A percentile compares a stretch with the other conserved stretches of the same genome.
phyloP scores from a whole-genome alignment of 23 tunicate species.

The Ciona savignyi region DNA sequence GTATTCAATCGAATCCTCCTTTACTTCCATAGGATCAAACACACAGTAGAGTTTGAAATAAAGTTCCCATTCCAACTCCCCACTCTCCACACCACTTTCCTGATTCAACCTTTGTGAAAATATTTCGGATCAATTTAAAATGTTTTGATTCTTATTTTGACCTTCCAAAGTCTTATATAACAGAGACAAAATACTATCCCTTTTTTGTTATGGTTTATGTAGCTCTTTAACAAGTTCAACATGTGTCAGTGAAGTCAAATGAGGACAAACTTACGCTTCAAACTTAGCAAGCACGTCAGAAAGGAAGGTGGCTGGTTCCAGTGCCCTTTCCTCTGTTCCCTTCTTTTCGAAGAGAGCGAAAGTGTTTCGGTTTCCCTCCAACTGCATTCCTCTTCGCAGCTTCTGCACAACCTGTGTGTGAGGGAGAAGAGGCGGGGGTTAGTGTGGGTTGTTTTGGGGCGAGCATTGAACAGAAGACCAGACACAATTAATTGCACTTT shows the following conservation, averaged over 20 bases:
- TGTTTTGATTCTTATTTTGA: too few species aligned
- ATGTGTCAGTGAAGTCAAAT: too few species aligned
- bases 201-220: too few species aligned
- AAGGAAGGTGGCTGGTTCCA: constrained; percentile 53
- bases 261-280: constrained; percentile 46
- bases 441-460: too few species aligned
- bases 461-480: too few species aligned
- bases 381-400: constrained; percentile 80
- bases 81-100: constrained; percentile 4
- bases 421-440: too few species aligned
- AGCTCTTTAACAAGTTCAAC: too few species aligned
- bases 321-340: constrained; percentile 51
- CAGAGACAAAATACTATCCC: too few species aligned
- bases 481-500: not conserved
- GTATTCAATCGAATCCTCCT: constrained; percentile 78
- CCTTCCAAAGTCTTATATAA: too few species aligned
- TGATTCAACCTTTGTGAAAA: constrained; percentile 52
- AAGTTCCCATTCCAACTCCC: constrained; percentile 60
- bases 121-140: too few species aligned
- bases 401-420: constrained; percentile 91
- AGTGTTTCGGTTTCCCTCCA: constrained; percentile 63
- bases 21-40: constrained; percentile 62
- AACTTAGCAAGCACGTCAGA: constrained; percentile 73
- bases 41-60: constrained; percentile 88
- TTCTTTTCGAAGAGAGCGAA: constrained; percentile 80